A percentile compares a stretch with the other conserved stretches of the same genome.
Conservation (phyloP, 2,888 invertebrate species). For the Phyllotreta striolata region DNA sequence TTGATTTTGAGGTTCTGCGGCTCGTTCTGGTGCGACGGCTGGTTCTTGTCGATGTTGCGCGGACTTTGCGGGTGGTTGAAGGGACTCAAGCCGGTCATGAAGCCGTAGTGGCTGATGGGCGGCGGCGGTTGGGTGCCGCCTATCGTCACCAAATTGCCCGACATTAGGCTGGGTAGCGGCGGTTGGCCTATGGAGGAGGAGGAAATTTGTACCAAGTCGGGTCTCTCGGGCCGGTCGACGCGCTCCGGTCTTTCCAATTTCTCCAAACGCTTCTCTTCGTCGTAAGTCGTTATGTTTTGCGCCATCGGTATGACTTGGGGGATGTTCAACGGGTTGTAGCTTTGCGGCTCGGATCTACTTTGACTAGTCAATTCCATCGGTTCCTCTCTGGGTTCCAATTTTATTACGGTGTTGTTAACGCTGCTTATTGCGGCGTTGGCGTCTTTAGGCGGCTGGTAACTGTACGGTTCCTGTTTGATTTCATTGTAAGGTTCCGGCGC, state of each 20-base stretch:
- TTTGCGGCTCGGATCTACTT: constrained; percentile 43
- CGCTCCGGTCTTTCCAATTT: constrained; percentile 51
- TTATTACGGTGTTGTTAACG: constrained; percentile 51
- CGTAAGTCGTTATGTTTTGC: constrained; percentile 50
- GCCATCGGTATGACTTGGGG: constrained; percentile 56
- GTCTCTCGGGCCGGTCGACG: constrained; percentile 56
- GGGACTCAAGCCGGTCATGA: constrained; percentile 62
- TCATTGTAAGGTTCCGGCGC: constrained; percentile 54
- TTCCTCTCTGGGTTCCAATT: constrained; percentile 59
- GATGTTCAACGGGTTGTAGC: constrained; percentile 55
- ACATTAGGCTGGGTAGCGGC: constrained; percentile 66
- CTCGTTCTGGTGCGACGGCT: constrained; percentile 61
- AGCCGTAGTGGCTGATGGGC: constrained; percentile 69
- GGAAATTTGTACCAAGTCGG: constrained; percentile 59
- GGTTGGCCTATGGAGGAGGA: constrained; percentile 63
- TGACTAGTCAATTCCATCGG: constrained; percentile 60
- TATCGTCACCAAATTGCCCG: constrained; percentile 69
- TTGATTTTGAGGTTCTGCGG: constrained; percentile 78
- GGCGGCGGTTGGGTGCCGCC: constrained; percentile 61
- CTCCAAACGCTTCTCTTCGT: constrained; percentile 51
- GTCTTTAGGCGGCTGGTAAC: constrained; percentile 43
- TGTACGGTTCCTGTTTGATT: constrained; percentile 50
- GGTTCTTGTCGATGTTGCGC: constrained; percentile 49
- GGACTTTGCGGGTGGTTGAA: constrained; percentile 54
- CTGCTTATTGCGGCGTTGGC: constrained; percentile 41